Evolutionary conservation across 2,888 invertebrate species (phyloP).

Genomic region (Sarcophaga variegata): DNA sequence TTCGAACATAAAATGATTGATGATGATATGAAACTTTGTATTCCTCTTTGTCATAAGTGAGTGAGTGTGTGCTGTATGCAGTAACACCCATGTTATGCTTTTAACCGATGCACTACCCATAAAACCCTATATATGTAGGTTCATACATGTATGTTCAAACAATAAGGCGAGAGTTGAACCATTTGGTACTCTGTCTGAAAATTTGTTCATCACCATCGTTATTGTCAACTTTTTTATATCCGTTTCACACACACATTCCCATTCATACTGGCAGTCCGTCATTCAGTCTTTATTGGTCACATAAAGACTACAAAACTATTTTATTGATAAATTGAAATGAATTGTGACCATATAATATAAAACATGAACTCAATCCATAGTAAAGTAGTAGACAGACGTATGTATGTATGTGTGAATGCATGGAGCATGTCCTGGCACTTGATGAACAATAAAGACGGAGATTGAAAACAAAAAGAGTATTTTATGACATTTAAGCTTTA

Average conservation of each 20-base stretch:
- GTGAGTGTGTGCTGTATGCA: neutral
- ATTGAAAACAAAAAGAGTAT: slow-evolving; percentile 41
- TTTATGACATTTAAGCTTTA: slow-evolving; percentile 41
- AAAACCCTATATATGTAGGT: neutral
- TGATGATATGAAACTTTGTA: slow-evolving; percentile 52
- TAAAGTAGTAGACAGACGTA: neutral
- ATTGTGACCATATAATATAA: slow-evolving; percentile 56
- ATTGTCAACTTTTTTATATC: slow-evolving; percentile 18
- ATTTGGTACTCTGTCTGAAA: slow-evolving; percentile 8
- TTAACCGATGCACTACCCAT: neutral
- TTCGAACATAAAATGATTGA: slow-evolving; percentile 62
- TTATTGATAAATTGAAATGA: slow-evolving; percentile 68
- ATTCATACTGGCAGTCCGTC: neutral
- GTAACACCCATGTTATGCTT: neutral
- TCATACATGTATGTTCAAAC: neutral
- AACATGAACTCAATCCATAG: slow-evolving; percentile 19
- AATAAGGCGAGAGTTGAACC: slow-evolving; percentile 1
- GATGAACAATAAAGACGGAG: slow-evolving; percentile 20
- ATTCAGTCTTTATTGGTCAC: slow-evolving; percentile 50
- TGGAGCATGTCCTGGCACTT: neutral
- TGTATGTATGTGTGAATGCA: neutral
- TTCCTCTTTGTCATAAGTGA: neutral
- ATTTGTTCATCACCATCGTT: neutral
- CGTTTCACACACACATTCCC: neutral
- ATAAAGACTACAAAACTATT: slow-evolving; percentile 64